phyloP scores from a whole-genome alignment of 2,113 vertebrate species.

The Pseudorhombus dupliciocellatus region DNA sequence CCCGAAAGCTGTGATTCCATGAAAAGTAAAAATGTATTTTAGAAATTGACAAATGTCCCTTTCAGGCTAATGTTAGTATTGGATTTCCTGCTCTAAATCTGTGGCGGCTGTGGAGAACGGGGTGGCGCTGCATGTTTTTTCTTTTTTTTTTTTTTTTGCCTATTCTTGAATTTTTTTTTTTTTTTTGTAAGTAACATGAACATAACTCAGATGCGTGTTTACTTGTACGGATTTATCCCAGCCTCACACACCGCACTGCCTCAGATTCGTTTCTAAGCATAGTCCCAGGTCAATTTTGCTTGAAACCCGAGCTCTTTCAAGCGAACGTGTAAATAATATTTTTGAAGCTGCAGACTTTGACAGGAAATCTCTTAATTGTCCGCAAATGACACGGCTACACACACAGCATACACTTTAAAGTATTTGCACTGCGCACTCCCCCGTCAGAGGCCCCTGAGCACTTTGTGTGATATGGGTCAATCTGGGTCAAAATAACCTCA shows the following conservation, averaged over 20 bases:
- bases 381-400: not conserved
- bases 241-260: constrained; percentile 1
- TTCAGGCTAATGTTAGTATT: constrained; percentile 17
- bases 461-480: constrained; percentile 14
- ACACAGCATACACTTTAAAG: not conserved
- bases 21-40: constrained; percentile 4
- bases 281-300: constrained; percentile 6
- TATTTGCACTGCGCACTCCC: not conserved
- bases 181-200: constrained; percentile 8
- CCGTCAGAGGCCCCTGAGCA: constrained; percentile 1
- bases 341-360: constrained; percentile 11
- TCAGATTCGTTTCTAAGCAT: constrained; percentile 4
- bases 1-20: not conserved
- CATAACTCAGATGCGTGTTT: constrained; percentile 2
- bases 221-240: constrained; percentile 7
- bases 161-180: constrained; percentile 1
- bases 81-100: constrained; percentile 12
- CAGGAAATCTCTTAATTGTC: constrained; percentile 3
- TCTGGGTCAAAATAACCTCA: constrained; percentile 13
- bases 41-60: constrained; percentile 7
- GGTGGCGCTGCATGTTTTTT: not conserved
- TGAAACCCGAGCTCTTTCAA: not conserved
- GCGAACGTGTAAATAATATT: not conserved
- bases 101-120: constrained; percentile 10
- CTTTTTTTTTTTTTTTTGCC: not conserved